Evolutionary conservation across 2,888 invertebrate species (phyloP), one percentile per base, ranked within the genome.

Genomic region (Aspidapion aeneum): DNA sequence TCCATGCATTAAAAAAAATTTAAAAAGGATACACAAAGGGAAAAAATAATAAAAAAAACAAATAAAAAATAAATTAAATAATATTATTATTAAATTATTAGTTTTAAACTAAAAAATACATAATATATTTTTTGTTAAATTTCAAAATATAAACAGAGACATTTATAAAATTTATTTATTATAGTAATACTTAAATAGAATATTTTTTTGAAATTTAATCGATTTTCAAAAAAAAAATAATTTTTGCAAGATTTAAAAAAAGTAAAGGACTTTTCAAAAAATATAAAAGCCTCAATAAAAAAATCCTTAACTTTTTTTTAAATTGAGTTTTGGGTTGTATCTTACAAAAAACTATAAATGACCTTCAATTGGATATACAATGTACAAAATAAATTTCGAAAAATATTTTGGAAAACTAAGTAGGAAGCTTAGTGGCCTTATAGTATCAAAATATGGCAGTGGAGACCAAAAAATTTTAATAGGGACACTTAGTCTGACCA

Each of bases 91-190:
- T 71, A 66, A 67, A 60, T 66, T 66, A 71, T 72, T 76, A 74
- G 73, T 75, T 74, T 66, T 61, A 74, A 77, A 78, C 76, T 77
- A 76, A 74, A 76, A 77, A 78, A 77, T 75, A 76, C 75, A 77
- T 73, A 72, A 69, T 72, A 73, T 63, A 63, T 63, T 61, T n/a
- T 57, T 64, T 62, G 62, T 63, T 73, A 71, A 74, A 74, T 75
- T 76, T 75, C 75, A 72, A 68, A 68, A 75, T 78, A 77, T 77
- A 78, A 77, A 78, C 77, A 78, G 63, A 73, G n/a, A 74, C 74
- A 76, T 75, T 74, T 77, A 77, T 75, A 75, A 70, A 74, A 70
- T 73, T 74, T 71, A 69, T 70, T 69, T 71, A 71, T 73, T 70
- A 68, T 68, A 70, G 69, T 69, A 70, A 22, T 57, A n/a, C 57